Evolutionary conservation across 2,797 vertebrate genomes (phyloP).

Genomic region (Peromyscus eremicus): DNA sequence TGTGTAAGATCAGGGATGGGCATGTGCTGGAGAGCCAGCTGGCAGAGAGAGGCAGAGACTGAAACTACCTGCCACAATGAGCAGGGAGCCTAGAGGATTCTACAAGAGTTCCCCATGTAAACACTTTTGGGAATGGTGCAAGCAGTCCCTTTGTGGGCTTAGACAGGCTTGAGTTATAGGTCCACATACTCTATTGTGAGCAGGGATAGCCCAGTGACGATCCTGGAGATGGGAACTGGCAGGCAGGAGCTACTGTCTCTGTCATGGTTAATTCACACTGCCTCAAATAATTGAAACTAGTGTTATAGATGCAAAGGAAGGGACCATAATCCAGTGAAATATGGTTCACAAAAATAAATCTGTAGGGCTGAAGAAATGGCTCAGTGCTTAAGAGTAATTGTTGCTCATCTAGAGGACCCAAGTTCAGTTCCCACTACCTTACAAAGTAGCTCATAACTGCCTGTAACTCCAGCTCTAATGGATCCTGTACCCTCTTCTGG

Average conservation of each 20-base stretch:
- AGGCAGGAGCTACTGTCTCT: too few species aligned
- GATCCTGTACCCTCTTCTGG: neutral
- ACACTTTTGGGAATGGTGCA: neutral
- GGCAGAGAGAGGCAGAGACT: neutral
- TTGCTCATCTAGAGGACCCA: too few species aligned
- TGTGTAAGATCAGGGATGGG: rapidly evolving
- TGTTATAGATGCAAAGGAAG: neutral
- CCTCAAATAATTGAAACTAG: rapidly evolving
- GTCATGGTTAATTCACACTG: rapidly evolving
- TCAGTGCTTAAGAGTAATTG: neutral
- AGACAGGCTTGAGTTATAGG: rapidly evolving
- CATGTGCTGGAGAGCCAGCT: rapidly evolving
- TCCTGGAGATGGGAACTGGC: rapidly evolving
- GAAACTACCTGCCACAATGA: rapidly evolving
- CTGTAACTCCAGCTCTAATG: neutral
- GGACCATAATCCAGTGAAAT: neutral
- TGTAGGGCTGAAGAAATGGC: neutral
- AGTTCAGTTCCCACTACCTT: neutral
- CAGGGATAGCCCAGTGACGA: neutral
- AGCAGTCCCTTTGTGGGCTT: neutral
- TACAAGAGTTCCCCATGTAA: neutral
- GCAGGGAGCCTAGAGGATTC: rapidly evolving
- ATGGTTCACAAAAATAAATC: neutral
- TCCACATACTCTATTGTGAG: rapidly evolving
- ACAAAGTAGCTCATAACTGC: neutral